Evolutionary conservation across 2,797 vertebrate species (phyloP).

Genomic region (Myripristis murdjan): DNA sequence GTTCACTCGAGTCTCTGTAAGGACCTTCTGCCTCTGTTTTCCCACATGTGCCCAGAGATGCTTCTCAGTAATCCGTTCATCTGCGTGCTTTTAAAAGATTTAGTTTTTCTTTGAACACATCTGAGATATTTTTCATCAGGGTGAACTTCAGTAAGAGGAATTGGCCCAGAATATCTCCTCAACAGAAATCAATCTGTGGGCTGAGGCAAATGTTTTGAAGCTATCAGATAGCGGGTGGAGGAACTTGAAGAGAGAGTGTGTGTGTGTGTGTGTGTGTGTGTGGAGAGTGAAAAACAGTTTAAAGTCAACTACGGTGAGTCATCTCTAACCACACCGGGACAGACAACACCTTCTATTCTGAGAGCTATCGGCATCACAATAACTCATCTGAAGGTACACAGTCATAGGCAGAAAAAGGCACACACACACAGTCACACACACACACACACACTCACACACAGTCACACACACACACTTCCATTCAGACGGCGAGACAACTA

Average conservation of each 20-base stretch:
- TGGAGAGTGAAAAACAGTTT: constrained; percentile 20
- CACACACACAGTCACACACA: constrained; percentile 6
- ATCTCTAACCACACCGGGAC: constrained; percentile 34
- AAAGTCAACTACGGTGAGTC: constrained; percentile 43
- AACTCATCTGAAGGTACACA: constrained; percentile 44
- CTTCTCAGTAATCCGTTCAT: constrained; percentile 49
- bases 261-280: too few relatives aligned
- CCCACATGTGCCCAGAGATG: not conserved
- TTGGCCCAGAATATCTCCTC: not conserved
- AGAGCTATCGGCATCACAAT: constrained; percentile 41
- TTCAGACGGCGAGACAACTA: constrained; percentile 54
- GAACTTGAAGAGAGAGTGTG: constrained; percentile 23
- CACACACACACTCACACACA: constrained; percentile 25
- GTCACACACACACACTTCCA: constrained; percentile 17
- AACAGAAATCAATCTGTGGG: constrained; percentile 25
- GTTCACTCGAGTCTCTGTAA: too few relatives aligned
- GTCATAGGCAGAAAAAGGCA: constrained; percentile 33
- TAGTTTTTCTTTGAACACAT: constrained; percentile 29
- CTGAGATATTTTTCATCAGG: too few relatives aligned
- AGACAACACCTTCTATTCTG: constrained; percentile 43
- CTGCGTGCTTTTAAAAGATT: not conserved
- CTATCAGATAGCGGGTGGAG: constrained; percentile 15
- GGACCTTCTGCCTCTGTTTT: not conserved
- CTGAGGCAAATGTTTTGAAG: constrained; percentile 30
- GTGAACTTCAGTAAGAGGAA: too few relatives aligned